A percentile compares a stretch with the other conserved stretches of the same genome.
phyloP scores from a whole-genome alignment of 2,888 invertebrate genomes.

The Leptopilina myrica region DNA sequence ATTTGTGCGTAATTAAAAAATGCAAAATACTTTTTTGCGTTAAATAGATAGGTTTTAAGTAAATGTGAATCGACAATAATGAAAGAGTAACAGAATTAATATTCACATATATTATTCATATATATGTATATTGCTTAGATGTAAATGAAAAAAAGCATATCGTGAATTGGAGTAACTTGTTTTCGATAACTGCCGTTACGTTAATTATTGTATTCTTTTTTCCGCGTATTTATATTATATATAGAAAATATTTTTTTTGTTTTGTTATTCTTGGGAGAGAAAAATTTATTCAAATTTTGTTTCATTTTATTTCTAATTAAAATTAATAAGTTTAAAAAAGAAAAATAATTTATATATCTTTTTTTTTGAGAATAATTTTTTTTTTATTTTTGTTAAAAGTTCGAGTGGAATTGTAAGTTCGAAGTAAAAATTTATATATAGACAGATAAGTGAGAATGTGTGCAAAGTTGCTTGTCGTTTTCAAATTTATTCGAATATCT shows the following conservation, averaged over 20 bases:
- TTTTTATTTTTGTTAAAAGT: conserved; percentile 8
- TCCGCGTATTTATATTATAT: conserved; percentile 24
- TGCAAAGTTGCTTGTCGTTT: conserved; percentile 49
- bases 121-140: conserved; percentile 48
- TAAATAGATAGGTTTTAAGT: conserved; percentile 68
- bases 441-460: conserved; percentile 45
- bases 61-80: conserved; percentile 76
- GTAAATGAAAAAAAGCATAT: conserved; percentile 45
- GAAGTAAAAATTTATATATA: conserved; percentile 9
- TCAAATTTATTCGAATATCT: conserved; percentile 51
- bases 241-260: background rate
- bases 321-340: background rate
- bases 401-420: background rate
- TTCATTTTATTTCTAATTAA: background rate
- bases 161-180: conserved; percentile 33
- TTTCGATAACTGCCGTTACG: conserved; percentile 31
- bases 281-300: conserved; percentile 7
- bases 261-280: background rate
- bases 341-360: background rate
- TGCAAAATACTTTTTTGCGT: conserved; percentile 35
- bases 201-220: conserved; percentile 24
- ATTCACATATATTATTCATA: conserved; percentile 53
- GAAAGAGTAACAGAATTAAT: conserved; percentile 63
- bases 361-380: background rate
- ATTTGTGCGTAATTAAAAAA: conserved; percentile 23